Base-by-base conservation (phyloP, 2,888 invertebrate genomes). In the Calliopum simillimum region DNA sequence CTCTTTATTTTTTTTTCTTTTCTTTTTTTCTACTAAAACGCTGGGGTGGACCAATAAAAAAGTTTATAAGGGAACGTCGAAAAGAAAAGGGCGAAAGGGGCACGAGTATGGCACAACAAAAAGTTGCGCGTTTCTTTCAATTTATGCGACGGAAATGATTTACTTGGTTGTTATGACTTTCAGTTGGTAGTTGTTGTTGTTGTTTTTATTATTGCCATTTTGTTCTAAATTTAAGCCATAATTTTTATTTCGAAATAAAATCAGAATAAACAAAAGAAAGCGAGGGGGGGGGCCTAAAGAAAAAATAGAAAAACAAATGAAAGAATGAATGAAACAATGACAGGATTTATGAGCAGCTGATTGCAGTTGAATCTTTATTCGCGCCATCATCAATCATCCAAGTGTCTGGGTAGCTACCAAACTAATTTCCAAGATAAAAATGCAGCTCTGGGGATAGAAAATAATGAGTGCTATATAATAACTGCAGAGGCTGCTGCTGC, bases 361-460 rank as follows among this genome's bases (percentile, higher is more conserved):
- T 64, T 64, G 53, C 64, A 51, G 64, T 64, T 41, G 33, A 64
- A 64, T 64, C 43, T 43, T 33, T 33, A 64, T 49, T 65, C 41
- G 63, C 70, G 61, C 44, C 71, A 59, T 71, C 71, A 71, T 71
- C 71, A 71, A 71, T 71, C 71, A 71, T 68, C 12, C 14, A 16
- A 47, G 51, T 61, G 59, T 59, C 59, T 53, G 21, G 53, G 33
- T 41, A 64, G 41, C 2, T 4, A 33, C 33, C 16, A 44, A 61
- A 25, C 13, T 13, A 11, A 51, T 8, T 23, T 23, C 3, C 19
- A 53, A 44, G 44, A 61, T 43, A 46, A 61, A 46, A 61, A 46
- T 56, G 46, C 21, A 6, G 4, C 61, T 21, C 12, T 41, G 56
- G 25, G 53, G 4, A 14, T 3, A 53, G 19, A 51, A 21, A 56